phyloP scores from a whole-genome alignment of 92 coral and sea anemone species.

The Heliopora coerulea region DNA sequence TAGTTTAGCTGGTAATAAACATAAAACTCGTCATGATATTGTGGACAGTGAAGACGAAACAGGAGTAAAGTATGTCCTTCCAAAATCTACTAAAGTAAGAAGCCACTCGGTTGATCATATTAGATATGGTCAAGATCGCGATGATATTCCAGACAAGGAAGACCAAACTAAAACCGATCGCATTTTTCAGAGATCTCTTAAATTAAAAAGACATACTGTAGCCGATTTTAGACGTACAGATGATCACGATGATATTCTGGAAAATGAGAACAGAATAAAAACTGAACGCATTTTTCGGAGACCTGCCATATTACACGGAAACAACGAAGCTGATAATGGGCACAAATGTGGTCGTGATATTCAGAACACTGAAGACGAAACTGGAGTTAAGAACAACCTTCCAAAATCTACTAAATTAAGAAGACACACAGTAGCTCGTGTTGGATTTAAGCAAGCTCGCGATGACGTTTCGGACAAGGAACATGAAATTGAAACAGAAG shows the following conservation, averaged over 20 bases:
- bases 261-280: no score
- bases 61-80: not conserved
- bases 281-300: no score
- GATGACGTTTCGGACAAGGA: not conserved
- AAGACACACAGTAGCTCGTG: not conserved
- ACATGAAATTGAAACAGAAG: not conserved
- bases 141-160: not conserved
- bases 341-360: not conserved
- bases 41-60: not conserved
- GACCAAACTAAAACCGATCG: not conserved
- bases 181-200: not conserved
- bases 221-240: no score
- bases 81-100: not conserved
- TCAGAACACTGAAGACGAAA: no score
- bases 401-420: not conserved
- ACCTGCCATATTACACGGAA: no score
- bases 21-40: not conserved
- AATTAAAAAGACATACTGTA: no score
- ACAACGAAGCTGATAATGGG: not conserved
- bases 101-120: not conserved
- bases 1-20: no score
- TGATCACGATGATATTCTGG: no score
- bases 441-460: not conserved
- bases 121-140: not conserved
- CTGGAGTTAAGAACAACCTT: not conserved